Base-by-base conservation (phyloP, 2,113 vertebrate genomes). In the Tachysurus fulvidraco region DNA sequence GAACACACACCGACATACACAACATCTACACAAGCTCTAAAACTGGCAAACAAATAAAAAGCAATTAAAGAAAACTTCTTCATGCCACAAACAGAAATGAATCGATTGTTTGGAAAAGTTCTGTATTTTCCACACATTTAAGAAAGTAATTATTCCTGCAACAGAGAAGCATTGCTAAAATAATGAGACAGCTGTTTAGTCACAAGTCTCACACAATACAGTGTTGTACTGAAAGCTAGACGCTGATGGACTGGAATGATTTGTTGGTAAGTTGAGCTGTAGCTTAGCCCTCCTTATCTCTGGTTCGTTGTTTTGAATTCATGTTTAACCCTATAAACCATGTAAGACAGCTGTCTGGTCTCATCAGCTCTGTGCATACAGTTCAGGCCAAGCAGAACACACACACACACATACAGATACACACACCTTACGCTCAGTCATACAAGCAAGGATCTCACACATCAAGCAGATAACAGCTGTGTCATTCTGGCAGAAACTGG, bases 131-230 rank as follows among this genome's bases (percentile, higher is more conserved):
- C 60, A 52, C 50, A 54, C 52, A 83, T 77, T 73, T 54, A 79
- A n/a, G n/a, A 86, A 83, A 86, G 64, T 84, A 83, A 88, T 88
- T 86, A 86, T 88, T 83, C 46, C 28, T 55, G 23, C 44, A 80
- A 86, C 80, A 69, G 83, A 86, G 74, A 28, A 62, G n/a, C 65
- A 79, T 83, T 83, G 86, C 54, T 84, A 60, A 89, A 86, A 80
- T 89, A 86, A 89, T 89, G 81, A 84, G 84, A 6, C 60, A 17
- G 59, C 55, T 52, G 28, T 67, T 65, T 86, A 86, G 84, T 83
- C 74, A 64, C 30, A 41, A 74, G 64, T 50, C 60, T 50, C 55
- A 64, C 46, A 62, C 64, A 80, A 67, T 65, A 65, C 67, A 78
- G 30, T 83, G 71, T 55, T 73, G 60, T 23, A 80, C 21, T 73